Base-by-base conservation (phyloP, 2,888 invertebrate species). In the Trissolcus brochymenae region DNA sequence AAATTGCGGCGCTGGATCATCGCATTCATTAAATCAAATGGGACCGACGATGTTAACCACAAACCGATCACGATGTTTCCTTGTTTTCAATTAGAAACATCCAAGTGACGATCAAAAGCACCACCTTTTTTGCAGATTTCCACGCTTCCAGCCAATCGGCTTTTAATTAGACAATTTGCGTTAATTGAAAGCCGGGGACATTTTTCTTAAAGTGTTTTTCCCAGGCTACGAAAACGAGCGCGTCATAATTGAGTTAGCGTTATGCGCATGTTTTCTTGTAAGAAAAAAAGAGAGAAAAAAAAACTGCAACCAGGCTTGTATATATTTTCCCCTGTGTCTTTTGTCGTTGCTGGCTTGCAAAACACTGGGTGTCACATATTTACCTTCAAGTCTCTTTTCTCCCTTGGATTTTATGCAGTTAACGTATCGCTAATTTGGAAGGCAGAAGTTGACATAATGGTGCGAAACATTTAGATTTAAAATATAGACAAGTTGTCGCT, bases 181-280 rank as follows among this genome's bases (percentile, higher is more conserved):
- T 86, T 88, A 89, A 89, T 88, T 85, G 85, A 73, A 82, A 82
- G 70, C 74, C 86, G 86, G 87, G 87, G 88, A 87, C 88, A 84
- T 85, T 86, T 87, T 87, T 87, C 83, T 81, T 67, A 73, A 73
- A 76, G 79, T 79, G 82, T 87, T 29, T 29, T 88, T 88, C 88
- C 88, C 88, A 87, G 86, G 86, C 85, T 78, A 79, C 79, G 87
- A 84, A 88, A 88, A 88, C 88, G 84, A 86, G 88, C 85, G 83
- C 87, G 86, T 88, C 88, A 88, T 88, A 89, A 88, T 88, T 89
- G 84, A 88, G 85, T 89, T 89, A 89, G 87, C 88, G 83, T 83
- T 77, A 76, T 75, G 82, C 75, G 81, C 84, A 84, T 84, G 84
- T 84, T 73, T 81, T 79, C 59, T 67, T 55, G 14, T n/a, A 25